Base-by-base conservation (phyloP, 2,888 invertebrate genomes). In the Drosophila pseudotalamancana region DNA sequence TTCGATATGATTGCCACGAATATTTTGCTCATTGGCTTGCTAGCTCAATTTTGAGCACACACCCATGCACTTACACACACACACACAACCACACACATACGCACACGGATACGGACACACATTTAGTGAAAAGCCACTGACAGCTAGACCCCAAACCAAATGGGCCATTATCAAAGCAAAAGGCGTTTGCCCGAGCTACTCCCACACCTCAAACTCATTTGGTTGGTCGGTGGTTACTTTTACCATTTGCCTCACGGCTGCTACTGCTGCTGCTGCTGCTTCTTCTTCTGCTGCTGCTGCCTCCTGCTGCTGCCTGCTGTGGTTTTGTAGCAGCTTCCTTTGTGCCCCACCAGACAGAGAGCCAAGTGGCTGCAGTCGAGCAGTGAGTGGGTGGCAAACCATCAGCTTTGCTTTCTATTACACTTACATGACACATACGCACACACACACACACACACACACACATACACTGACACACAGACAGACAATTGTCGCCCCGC, bases 371-470 rank as follows among this genome's bases (percentile, higher is more conserved):
- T 37, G 57, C 29, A 66, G 60, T 46, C 40, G 45, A 6, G 48
- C 9, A 59, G 65, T n/a, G n/a, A 46, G 71, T 64, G 71, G 31
- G 67, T 54, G 64, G 68, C 83, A 80, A 63, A 73, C 80, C 87
- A 83, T 69, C 87, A 82, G 59, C 72, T 82, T 83, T 74, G 74
- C 81, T 87, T 82, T 82, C 87, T 87, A 82, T 87, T 87, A 77
- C 81, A 84, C 80, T 86, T 80, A 74, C 87, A 86, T 83, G 83
- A 73, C 84, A 76, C 77, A 86, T 48, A 70, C 57, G 25, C 68
- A 53, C 56, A 53, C 54, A 49, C 39, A 49, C 31, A 51, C 40
- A 45, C n/a, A n/a, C n/a, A n/a, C n/a, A n/a, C n/a, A n/a, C n/a
- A n/a, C n/a, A 70, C 57, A 21, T 66, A 53, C 56, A 53, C 54